phyloP scores from a whole-genome alignment of 2,888 invertebrate species.

The Nineta flava region DNA sequence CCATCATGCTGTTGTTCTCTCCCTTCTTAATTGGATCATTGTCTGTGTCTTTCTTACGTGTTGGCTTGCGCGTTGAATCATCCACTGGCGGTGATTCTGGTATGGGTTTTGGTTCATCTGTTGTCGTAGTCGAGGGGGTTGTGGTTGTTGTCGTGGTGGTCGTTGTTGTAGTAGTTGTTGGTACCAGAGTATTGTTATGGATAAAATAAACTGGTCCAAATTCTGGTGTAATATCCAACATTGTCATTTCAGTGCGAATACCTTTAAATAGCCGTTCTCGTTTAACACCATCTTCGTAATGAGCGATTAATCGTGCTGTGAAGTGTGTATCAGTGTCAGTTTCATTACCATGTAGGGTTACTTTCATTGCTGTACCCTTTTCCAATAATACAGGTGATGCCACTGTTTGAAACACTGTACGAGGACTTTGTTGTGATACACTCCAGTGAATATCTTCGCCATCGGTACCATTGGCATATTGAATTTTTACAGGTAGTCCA shows the following conservation, averaged over 20 bases:
- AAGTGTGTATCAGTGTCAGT: slow-evolving; percentile 62
- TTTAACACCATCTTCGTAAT: slow-evolving; percentile 44
- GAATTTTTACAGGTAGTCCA: slow-evolving; percentile 49
- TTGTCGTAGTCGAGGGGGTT: slow-evolving; percentile 35
- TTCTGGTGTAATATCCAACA: slow-evolving; percentile 51
- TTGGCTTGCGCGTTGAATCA: slow-evolving; percentile 16
- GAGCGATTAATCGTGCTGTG: slow-evolving; percentile 50
- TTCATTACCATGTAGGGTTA: slow-evolving; percentile 57
- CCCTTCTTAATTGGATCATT: slow-evolving; percentile 17
- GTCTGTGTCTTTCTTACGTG: slow-evolving; percentile 16
- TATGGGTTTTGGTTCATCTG: slow-evolving; percentile 31
- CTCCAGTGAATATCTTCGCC: slow-evolving; percentile 57
- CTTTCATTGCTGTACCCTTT: slow-evolving; percentile 69
- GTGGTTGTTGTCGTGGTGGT: slow-evolving; percentile 45
- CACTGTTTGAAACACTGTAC: slow-evolving; percentile 39
- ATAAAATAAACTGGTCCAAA: slow-evolving; percentile 65
- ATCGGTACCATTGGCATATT: slow-evolving; percentile 36
- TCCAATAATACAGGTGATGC: slow-evolving; percentile 42
- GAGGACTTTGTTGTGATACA: slow-evolving; percentile 31
- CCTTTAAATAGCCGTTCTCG: slow-evolving; percentile 44
- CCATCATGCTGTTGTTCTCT: slow-evolving; percentile 28
- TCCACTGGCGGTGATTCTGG: slow-evolving; percentile 26
- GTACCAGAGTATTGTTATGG: slow-evolving; percentile 43
- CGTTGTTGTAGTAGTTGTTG: slow-evolving; percentile 30
- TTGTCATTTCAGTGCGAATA: slow-evolving; percentile 44